Evolutionary conservation across 2,888 invertebrate species (phyloP), one percentile per base, ranked within the genome.

Genomic region (Aplocera efformata): DNA sequence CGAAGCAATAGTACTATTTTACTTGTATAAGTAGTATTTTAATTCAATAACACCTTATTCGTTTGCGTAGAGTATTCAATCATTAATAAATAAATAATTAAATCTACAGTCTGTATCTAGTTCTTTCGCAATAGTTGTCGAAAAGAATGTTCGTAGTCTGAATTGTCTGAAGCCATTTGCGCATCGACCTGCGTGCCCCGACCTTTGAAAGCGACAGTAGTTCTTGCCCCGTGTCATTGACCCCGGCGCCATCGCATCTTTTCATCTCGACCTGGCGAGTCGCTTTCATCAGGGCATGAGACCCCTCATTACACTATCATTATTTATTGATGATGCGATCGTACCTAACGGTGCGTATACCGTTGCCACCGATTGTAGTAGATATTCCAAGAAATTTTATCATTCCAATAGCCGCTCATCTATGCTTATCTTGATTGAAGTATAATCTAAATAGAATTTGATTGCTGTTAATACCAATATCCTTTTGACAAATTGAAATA

Each of bases 201-300:
- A 85, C 84, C 85, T 85, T 83, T 86, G 78, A 83, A 86, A 84
- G 84, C 80, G 84, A 85, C 81, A 84, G 84, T 79, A 71, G 71
- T 73, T 79, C 68, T 70, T 51, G 63, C 65, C 71, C 63, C 62
- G 63, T 63, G 82, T 76, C 85, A 67, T 68, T 76, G 84, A 84
- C 77, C 83, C 64, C 68, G 10, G 44, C 59, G 53, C 59, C 50
- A 58, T 54, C 58, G 55, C 58, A 2, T 35, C 58, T 66, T 71
- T 63, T 68, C 50, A 56, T 56, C 60, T 51, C 51, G 58, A 58
- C 56, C 51, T 58, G 52, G 56, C 67, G 51, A 62, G 54, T 63
- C 67, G 69, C 77, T 80, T 78, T 80, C 80, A 72, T 79, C 67
- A 62, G 60, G 63, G 68, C 64, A 65, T 66, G 67, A 68, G 66